Conservation (phyloP, 2,113 vertebrate genomes). For the Lutjanus erythropterus region DNA sequence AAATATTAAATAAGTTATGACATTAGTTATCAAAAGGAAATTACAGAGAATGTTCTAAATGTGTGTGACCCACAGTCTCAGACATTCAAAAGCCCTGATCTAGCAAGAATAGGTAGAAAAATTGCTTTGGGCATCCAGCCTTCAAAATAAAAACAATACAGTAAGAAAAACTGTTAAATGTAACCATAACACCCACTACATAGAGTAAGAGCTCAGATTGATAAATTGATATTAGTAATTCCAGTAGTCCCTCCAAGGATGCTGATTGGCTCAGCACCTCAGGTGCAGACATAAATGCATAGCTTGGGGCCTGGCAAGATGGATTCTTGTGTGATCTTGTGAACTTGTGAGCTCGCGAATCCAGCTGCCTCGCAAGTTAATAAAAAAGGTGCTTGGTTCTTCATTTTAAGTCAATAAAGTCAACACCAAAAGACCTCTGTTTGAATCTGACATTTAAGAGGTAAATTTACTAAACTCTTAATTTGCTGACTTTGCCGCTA, state of each 20-base stretch:
- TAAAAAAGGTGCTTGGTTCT: not conserved
- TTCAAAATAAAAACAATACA: not conserved
- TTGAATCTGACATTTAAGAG: not conserved
- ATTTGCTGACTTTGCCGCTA: slow-evolving; percentile 7
- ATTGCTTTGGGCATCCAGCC: not conserved
- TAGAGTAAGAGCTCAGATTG: not conserved
- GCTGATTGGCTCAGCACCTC: too few relatives aligned
- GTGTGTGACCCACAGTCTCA: too few relatives aligned
- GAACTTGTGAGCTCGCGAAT: too few relatives aligned
- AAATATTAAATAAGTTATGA: too few relatives aligned
- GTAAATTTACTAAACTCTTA: not conserved
- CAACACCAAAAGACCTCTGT: not conserved
- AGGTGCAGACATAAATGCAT: too few relatives aligned
- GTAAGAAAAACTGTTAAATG: not conserved
- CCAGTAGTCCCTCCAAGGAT: too few relatives aligned
- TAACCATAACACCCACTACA: not conserved
- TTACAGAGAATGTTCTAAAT: too few relatives aligned
- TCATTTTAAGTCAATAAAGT: not conserved
- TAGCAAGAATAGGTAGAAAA: not conserved
- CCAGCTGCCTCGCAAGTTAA: too few relatives aligned
- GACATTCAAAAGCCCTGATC: too few relatives aligned
- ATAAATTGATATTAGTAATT: not conserved
- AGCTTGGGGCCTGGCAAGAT: not conserved
- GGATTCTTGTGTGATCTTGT: too few relatives aligned
- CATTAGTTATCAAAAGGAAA: too few relatives aligned